Percentiles rank a stretch among this genome's conserved stretches.
Evolutionary conservation across 2,113 vertebrate species (phyloP).

Genomic region (Leptobrachium leishanense): DNA sequence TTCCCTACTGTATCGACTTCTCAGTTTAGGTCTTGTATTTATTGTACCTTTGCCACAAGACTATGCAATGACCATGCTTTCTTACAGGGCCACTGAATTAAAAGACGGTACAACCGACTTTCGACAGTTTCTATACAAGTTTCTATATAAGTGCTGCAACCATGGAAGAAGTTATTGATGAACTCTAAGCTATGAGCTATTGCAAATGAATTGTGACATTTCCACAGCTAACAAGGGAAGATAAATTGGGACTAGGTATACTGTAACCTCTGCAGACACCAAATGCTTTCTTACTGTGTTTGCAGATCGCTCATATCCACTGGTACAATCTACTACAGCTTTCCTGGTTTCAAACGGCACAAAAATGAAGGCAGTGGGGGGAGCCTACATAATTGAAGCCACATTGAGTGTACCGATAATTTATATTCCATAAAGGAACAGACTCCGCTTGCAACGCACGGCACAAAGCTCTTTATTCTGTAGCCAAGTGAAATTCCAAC

Average conservation of each 20-base stretch:
- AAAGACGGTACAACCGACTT: no score
- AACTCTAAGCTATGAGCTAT: no score
- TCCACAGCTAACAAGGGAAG: constrained; percentile 4
- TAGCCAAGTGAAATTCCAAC: constrained; percentile 67
- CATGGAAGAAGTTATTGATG: no score
- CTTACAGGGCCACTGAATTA: no score
- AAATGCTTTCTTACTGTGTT: background rate
- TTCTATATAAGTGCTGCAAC: no score
- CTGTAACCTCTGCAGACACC: constrained; percentile 23
- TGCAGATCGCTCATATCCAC: constrained; percentile 41
- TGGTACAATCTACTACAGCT: background rate
- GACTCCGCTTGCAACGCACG: constrained; percentile 29
- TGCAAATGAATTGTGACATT: no score
- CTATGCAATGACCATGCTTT: no score
- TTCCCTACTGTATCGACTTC: no score
- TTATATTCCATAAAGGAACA: constrained; percentile 53
- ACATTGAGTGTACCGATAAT: constrained; percentile 56
- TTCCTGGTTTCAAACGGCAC: background rate
- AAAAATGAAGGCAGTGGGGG: background rate
- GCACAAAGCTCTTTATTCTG: constrained; percentile 61
- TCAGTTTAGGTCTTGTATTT: no score
- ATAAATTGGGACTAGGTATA: constrained; percentile 1
- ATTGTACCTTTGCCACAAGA: no score
- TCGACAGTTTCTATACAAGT: no score
- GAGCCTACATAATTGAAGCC: constrained; percentile 56